Conservation (phyloP, 2,797 vertebrate species). For the Coregonus ussuriensis region DNA sequence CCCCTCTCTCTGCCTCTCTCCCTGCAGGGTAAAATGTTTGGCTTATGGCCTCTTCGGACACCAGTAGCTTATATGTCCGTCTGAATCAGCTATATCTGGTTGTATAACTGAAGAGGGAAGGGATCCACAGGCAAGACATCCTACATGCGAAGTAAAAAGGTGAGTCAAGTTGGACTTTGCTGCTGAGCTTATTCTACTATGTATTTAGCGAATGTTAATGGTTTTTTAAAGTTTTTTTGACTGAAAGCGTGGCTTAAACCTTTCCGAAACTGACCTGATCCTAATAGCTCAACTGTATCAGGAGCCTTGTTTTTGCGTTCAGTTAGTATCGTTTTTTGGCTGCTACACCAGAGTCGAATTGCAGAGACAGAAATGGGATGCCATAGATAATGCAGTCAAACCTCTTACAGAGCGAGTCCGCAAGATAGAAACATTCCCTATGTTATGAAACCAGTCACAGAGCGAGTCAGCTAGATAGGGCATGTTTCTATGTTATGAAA, state of each 20-base stretch:
- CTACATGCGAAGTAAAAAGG: not conserved
- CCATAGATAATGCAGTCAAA: not conserved
- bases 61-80: not conserved
- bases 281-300: not conserved
- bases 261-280: not conserved
- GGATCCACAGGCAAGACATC: not conserved
- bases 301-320: not conserved
- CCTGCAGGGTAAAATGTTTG: not conserved
- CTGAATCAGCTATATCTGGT: constrained; percentile 7
- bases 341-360: not conserved
- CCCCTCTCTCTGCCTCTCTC: constrained; percentile 5
- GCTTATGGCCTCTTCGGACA: not conserved
- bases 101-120: not conserved
- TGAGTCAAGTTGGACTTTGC: not conserved
- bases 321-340: not conserved
- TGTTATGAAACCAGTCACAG: no score
- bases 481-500: not conserved
- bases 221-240: not conserved
- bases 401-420: no score
- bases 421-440: no score
- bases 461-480: no score
- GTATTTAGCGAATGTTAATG: not conserved
- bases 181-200: not conserved
- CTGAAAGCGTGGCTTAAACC: not conserved
- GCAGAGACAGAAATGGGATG: not conserved